These are phyloP conservation scores for Frankliniella fusca DNA, from an alignment of 2,888 invertebrate genomes.

Conservation along the genomic window DNA sequence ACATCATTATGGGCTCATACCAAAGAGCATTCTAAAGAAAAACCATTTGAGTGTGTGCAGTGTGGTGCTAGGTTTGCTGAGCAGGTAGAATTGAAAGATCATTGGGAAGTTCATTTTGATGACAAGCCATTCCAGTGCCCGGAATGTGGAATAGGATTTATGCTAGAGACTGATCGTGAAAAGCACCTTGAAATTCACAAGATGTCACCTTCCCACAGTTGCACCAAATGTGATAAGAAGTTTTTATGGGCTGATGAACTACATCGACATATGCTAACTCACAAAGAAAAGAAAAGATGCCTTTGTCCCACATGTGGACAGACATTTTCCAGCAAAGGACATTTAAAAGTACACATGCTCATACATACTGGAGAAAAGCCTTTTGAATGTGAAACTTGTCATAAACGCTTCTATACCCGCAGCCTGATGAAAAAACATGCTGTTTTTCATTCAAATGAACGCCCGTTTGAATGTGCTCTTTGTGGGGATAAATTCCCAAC, in stretches of 20 bases:
- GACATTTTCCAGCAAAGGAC: neutral
- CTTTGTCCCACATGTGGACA: neutral
- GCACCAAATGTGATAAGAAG: conserved; percentile 17
- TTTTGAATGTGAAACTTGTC: neutral
- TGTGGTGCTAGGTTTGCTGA: neutral
- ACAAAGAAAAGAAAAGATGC: neutral
- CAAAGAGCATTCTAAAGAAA: neutral
- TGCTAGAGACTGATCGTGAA: neutral
- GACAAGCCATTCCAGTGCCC: neutral
- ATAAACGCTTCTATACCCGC: neutral
- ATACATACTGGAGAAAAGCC: conserved; percentile 15
- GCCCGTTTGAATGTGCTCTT: neutral
- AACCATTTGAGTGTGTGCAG: neutral
- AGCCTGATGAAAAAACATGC: neutral
- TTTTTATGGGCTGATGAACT: neutral
- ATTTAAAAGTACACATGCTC: neutral
- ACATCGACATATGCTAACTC: neutral
- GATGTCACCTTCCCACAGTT: neutral
- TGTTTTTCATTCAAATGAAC: neutral
- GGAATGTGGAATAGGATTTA: neutral
- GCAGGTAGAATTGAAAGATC: neutral
- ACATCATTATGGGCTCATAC: conserved; percentile 2
- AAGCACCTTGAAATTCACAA: conserved; percentile 8
- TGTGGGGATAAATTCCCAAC: conserved; percentile 3
- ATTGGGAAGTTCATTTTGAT: neutral